phyloP scores from a whole-genome alignment of 23 tunicate genomes.

The Trididemnum miniatum region DNA sequence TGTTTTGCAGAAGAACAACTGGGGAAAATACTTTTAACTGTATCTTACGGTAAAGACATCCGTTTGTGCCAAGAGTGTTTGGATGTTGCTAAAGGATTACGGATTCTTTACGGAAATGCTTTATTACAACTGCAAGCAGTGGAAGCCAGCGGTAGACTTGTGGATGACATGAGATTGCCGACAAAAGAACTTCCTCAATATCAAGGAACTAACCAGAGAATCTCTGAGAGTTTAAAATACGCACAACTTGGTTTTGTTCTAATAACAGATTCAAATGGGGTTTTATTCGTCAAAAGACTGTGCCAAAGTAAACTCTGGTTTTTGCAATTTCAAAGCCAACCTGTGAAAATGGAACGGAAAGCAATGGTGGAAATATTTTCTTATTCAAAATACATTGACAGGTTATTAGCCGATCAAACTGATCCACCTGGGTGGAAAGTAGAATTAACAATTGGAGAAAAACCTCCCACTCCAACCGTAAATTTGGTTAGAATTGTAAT shows the following conservation, averaged over 20 bases:
- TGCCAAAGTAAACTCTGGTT: conserved; percentile 7
- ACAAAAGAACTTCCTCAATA: background rate
- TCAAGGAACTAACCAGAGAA: background rate
- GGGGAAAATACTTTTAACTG: background rate
- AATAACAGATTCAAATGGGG: background rate
- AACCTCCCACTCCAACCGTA: background rate
- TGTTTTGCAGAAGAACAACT: conserved; percentile 4
- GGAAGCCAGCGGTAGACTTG: background rate
- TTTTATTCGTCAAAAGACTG: conserved; percentile 6
- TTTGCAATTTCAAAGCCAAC: background rate
- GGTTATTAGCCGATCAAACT: background rate
- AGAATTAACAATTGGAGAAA: background rate
- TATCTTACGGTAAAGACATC: background rate
- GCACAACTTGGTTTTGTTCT: conserved; percentile 6
- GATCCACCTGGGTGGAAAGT: background rate
- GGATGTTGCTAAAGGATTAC: background rate
- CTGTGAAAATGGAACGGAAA: background rate
- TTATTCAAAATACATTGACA: conserved; percentile 4
- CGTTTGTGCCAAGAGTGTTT: background rate
- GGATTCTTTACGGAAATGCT: conserved; percentile 10
- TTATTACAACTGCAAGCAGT: background rate
- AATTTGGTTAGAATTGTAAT: conserved; percentile 2
- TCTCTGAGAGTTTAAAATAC: background rate
- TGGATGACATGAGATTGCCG: background rate
- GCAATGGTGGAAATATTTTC: background rate